Percentiles rank a stretch among this genome's conserved stretches.
These are phyloP conservation scores for Bombus haemorrhoidalis DNA, from an alignment of 1,140 invertebrate species.

Conservation along the genomic window DNA sequence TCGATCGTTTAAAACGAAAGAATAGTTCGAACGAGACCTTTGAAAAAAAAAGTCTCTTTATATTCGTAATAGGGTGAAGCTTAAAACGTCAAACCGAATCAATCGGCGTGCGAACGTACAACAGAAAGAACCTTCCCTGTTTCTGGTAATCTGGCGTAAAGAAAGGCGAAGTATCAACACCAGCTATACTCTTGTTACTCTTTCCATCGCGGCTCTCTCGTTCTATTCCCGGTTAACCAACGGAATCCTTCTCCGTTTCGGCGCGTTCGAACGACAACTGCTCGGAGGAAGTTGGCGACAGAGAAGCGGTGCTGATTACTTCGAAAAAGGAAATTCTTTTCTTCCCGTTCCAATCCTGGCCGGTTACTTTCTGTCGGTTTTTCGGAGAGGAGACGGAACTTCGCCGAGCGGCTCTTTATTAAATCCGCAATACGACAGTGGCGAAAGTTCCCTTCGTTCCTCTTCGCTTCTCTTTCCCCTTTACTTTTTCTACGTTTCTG, in stretches of 20 bases:
- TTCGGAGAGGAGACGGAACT: slow-evolving; percentile 54
- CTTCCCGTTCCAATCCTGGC: background rate
- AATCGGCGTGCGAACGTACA: background rate
- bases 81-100: background rate
- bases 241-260: slow-evolving; percentile 1
- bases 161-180: background rate
- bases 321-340: slow-evolving; percentile 55
- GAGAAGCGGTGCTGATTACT: slow-evolving; percentile 57
- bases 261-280: slow-evolving; percentile 15
- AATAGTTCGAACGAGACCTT: background rate
- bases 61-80: slow-evolving; percentile 3
- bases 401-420: slow-evolving; percentile 62
- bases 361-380: slow-evolving; percentile 47
- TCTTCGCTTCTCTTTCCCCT: background rate
- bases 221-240: background rate
- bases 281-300: slow-evolving; percentile 44
- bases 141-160: background rate
- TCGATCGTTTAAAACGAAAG: background rate
- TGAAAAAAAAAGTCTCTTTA: background rate
- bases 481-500: background rate
- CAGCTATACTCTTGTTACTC: no score
- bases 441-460: slow-evolving; percentile 41
- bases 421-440: slow-evolving; percentile 64
- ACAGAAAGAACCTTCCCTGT: background rate
- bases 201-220: no score